Base-by-base conservation (phyloP, 2,797 vertebrate species). In the Distichodus sexfasciatus region DNA sequence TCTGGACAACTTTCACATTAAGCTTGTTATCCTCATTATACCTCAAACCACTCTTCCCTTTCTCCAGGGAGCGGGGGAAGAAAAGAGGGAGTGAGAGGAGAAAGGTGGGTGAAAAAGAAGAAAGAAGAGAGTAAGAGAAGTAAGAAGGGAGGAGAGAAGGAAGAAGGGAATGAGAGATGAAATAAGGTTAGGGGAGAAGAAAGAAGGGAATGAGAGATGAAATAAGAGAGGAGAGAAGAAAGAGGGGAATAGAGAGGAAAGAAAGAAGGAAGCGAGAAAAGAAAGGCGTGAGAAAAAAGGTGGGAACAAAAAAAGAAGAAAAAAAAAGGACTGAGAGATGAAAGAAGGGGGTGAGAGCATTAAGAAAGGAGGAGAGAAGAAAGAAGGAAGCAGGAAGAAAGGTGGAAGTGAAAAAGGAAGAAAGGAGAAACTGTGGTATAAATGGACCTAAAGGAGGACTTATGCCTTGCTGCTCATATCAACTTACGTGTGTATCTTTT, bases 221-320 rank as follows among this genome's bases (percentile, higher is more conserved):
- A n/a, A 43, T 10, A n/a, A 29, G 36, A 43, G 87, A 83, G 72
- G 84, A 83, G 86, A 55, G 40, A 38, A 59, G 73, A 33, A 61
- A 40, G 63, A 36, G 64, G 40, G 66, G 31, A 21, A 51, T 21
- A 23, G 14, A 33, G 44, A 19, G 26, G 19, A 35, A 55, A 47
- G 26, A 48, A 50, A 71, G 79, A 82, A 76, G 68, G 62, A 70
- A 76, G 72, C 40, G 79, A 35, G 41, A 65, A 79, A 73, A 40
- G 6, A 6, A 8, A 41, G 38, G 14, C 14, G 2, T 8, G 38
- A 6, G 7, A 43, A 43, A 15, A 6, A 43, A 6, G 8, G 9
- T 9, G 17, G 40, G 17, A 35, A 68, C 69, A 66, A 72, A 76
- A 61, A 76, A 69, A 74, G 67, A 79, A 44, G 78, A 31, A 50